A percentile compares a stretch with the other conserved stretches of the same genome.
Evolutionary conservation across 2,888 invertebrate genomes (phyloP).

Genomic region (Exephanes ischioxanthus): DNA sequence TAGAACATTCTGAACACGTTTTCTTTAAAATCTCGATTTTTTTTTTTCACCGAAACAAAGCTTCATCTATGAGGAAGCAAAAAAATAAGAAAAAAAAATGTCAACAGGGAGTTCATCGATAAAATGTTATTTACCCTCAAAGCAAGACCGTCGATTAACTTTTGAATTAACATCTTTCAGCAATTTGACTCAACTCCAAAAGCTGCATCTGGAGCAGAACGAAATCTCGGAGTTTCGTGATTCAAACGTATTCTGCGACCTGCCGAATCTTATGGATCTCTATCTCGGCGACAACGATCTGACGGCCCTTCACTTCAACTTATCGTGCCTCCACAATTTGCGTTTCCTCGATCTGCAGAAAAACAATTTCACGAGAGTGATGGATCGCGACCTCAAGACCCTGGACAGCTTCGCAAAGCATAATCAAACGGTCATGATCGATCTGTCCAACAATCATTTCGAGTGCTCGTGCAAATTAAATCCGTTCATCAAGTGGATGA

Average conservation of each 20-base stretch:
- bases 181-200: slow-evolving; percentile 88
- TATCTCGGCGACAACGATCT: slow-evolving; percentile 90
- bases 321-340: slow-evolving; percentile 89
- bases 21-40: too few relatives aligned
- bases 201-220: slow-evolving; percentile 92
- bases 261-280: slow-evolving; percentile 89
- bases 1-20: too few relatives aligned
- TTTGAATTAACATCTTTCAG: slow-evolving; percentile 76
- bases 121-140: not conserved
- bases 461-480: slow-evolving; percentile 89
- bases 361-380: slow-evolving; percentile 87
- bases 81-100: not conserved
- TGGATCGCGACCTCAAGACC: slow-evolving; percentile 85
- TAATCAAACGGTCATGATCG: slow-evolving; percentile 86
- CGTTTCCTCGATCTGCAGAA: slow-evolving; percentile 89
- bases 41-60: too few relatives aligned
- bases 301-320: slow-evolving; percentile 88
- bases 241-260: slow-evolving; percentile 89
- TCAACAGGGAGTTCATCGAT: too few relatives aligned
- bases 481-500: slow-evolving; percentile 88
- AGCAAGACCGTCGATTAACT: not conserved
- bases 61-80: too few relatives aligned
- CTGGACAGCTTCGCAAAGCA: slow-evolving; percentile 87
- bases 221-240: slow-evolving; percentile 90
- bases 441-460: slow-evolving; percentile 89